Conservation (phyloP, 2,113 vertebrate species). For the Sorex araneus region DNA sequence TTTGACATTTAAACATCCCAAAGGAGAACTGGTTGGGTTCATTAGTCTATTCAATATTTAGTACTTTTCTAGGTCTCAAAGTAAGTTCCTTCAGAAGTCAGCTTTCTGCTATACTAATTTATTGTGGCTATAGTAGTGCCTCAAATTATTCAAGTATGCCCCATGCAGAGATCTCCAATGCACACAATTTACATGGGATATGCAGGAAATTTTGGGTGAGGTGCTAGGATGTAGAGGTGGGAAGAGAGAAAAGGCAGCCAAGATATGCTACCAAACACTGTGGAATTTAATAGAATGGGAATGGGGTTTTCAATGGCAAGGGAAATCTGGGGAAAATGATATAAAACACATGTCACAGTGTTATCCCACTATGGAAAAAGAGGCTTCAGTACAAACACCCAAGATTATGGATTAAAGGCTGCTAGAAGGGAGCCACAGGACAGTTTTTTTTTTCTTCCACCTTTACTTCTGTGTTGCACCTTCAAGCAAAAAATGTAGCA, state of each 20-base stretch:
- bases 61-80: neutral
- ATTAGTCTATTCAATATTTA: conserved; percentile 32
- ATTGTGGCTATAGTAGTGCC: neutral
- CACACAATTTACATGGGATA: neutral
- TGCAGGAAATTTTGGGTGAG: neutral
- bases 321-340: neutral
- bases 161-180: neutral
- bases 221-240: neutral
- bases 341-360: neutral
- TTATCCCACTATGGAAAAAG: neutral
- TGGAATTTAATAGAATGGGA: neutral
- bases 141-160: neutral
- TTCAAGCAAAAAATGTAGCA: neutral
- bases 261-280: neutral
- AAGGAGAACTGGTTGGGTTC: conserved; percentile 2
- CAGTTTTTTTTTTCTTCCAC: neutral
- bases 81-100: conserved; percentile 21
- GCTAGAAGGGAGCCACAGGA: neutral
- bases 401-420: neutral
- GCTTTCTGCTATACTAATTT: neutral
- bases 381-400: neutral
- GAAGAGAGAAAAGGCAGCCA: neutral
- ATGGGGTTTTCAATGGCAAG: neutral
- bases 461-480: neutral
- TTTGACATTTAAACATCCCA: conserved; percentile 9